Conservation (phyloP, 2,888 invertebrate species). For the Lasioglossum zephyrum region DNA sequence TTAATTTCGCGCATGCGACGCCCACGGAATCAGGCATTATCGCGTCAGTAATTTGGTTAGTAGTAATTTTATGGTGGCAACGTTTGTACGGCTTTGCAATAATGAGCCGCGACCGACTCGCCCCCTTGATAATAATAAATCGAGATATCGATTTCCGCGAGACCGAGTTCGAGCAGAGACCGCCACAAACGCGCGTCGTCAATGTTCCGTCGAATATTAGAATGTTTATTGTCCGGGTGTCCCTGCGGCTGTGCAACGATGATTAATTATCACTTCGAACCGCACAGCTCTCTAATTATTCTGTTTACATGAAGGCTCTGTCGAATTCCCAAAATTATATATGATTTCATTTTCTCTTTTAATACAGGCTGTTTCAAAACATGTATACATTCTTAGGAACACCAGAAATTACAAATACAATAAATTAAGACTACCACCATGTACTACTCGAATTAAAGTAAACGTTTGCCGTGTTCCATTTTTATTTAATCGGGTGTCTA, state of each 20-base stretch:
- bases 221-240: conserved; percentile 26
- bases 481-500: not conserved
- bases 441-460: not conserved
- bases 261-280: conserved; percentile 1
- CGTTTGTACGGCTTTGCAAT: conserved; percentile 55
- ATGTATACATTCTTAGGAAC: too few relatives aligned
- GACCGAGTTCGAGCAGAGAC: not conserved
- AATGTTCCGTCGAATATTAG: conserved; percentile 52
- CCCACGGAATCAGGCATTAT: conserved; percentile 55
- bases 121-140: conserved; percentile 63
- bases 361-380: not conserved
- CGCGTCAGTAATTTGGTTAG: conserved; percentile 58
- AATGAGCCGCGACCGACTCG: conserved; percentile 47
- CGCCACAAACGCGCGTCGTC: conserved; percentile 17
- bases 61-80: conserved; percentile 55
- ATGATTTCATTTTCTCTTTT: not conserved
- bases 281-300: not conserved
- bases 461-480: not conserved
- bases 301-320: not conserved
- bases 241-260: conserved; percentile 3
- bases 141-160: conserved; percentile 46
- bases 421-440: not conserved
- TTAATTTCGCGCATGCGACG: conserved; percentile 51
- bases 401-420: not conserved
- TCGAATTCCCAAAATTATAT: not conserved